A percentile compares a stretch with the other conserved stretches of the same genome.
These are phyloP conservation scores for Melinaea menophilus DNA, from an alignment of 2,888 invertebrate species.

Conservation along the genomic window DNA sequence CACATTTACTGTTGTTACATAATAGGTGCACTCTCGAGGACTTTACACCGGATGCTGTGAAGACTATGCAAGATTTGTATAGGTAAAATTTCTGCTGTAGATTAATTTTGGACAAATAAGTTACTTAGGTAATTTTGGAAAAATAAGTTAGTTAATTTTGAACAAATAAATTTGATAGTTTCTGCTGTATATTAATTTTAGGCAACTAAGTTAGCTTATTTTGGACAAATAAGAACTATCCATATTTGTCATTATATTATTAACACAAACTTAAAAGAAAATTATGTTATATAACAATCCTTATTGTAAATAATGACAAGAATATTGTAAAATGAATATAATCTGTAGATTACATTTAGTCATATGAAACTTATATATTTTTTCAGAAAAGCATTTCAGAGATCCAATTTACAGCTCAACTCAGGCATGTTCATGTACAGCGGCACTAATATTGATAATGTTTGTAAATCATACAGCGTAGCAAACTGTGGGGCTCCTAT, in stretches of 20 bases:
- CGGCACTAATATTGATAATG: slow-evolving; percentile 58
- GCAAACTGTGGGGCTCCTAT: slow-evolving; percentile 79
- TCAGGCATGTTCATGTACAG: slow-evolving; percentile 82
- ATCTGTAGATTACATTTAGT: no score
- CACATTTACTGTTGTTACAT: slow-evolving; percentile 89
- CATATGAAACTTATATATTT: slow-evolving; percentile 5
- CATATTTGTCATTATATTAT: no score
- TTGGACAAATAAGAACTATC: no score
- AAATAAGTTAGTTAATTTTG: no score
- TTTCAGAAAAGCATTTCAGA: slow-evolving; percentile 75
- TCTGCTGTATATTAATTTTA: background rate
- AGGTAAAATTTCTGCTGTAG: slow-evolving; percentile 44
- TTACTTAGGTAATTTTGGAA: no score
- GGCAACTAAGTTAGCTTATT: no score
- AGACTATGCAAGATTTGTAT: slow-evolving; percentile 78
- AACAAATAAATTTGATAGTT: no score
- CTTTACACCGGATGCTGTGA: slow-evolving; percentile 79
- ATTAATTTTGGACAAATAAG: no score
- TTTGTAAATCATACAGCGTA: slow-evolving; percentile 72
- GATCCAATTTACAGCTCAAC: slow-evolving; percentile 81
- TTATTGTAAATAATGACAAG: no score
- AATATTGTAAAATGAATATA: no score
- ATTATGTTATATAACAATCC: no score
- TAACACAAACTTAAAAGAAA: no score
- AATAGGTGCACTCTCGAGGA: slow-evolving; percentile 88